phyloP scores from a whole-genome alignment of 2,797 vertebrate genomes.

The Bucorvus abyssinicus region DNA sequence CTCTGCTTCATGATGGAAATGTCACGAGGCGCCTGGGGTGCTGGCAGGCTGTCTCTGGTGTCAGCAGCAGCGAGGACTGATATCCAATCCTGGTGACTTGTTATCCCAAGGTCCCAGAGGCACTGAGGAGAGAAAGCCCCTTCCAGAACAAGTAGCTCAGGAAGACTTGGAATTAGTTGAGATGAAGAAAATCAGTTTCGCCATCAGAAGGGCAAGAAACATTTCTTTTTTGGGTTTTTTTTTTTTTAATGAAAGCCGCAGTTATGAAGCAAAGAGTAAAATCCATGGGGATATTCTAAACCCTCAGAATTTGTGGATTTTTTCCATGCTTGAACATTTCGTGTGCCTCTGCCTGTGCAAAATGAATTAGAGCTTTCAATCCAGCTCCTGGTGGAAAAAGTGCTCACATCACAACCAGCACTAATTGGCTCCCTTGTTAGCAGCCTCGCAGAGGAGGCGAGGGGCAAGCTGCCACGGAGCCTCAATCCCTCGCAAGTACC shows the following conservation, averaged over 20 bases:
- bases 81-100: background rate
- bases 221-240: background rate
- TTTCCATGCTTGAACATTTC: background rate
- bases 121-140: background rate
- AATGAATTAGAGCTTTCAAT: background rate
- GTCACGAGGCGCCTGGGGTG: fast-evolving
- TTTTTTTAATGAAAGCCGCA: background rate
- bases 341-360: background rate
- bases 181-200: background rate
- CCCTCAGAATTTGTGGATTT: background rate
- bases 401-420: background rate
- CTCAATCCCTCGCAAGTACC: background rate
- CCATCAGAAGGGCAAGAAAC: background rate
- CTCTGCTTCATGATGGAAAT: background rate
- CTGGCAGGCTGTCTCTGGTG: background rate
- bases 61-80: background rate
- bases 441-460: background rate
- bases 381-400: background rate
- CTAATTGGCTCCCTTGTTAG: slow-evolving; percentile 47
- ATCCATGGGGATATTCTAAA: background rate
- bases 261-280: background rate
- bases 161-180: background rate
- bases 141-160: background rate
- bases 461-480: background rate
- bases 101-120: background rate